Percentiles rank a stretch among this genome's conserved stretches.
Evolutionary conservation across 2,797 vertebrate genomes (phyloP).

Genomic region (Gymnoscopelus braueri): DNA sequence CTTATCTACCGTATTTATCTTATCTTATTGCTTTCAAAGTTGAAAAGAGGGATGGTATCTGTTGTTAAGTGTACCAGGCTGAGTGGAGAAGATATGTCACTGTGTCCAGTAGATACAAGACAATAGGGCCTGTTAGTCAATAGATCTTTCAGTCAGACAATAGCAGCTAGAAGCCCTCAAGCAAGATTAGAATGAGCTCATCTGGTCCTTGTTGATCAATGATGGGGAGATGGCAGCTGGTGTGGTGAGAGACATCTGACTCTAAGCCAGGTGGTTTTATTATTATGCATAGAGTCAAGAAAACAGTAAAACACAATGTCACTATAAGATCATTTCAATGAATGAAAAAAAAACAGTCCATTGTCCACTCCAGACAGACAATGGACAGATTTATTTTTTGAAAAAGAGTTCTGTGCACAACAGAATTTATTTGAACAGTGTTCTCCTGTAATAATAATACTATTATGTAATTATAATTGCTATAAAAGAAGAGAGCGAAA

Average conservation of each 20-base stretch:
- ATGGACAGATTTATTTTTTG: too few relatives aligned
- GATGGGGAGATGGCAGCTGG: conserved; percentile 38
- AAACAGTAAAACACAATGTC: not conserved
- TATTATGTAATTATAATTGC: too few relatives aligned
- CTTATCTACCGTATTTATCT: not conserved
- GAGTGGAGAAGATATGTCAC: not conserved
- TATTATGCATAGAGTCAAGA: conserved; percentile 13
- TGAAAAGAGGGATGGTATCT: not conserved
- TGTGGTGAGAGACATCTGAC: conserved; percentile 11
- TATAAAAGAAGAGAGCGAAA: too few relatives aligned
- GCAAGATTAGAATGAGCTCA: conserved; percentile 14
- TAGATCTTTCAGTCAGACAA: conserved; percentile 39
- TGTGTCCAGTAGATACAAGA: conserved; percentile 35
- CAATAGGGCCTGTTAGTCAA: conserved; percentile 36
- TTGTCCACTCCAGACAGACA: too few relatives aligned
- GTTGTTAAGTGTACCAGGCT: not conserved
- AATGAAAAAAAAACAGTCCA: too few relatives aligned
- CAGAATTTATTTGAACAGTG: too few relatives aligned
- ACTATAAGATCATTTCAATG: too few relatives aligned
- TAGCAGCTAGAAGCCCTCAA: conserved; percentile 40
- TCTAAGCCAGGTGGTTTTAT: not conserved
- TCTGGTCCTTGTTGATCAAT: conserved; percentile 28
- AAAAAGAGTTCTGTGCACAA: too few relatives aligned
- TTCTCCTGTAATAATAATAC: too few relatives aligned
- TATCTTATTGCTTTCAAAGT: not conserved